phyloP scores from a whole-genome alignment of 1,140 invertebrate genomes.

The silkworm (Bombyx mori) region DNA sequence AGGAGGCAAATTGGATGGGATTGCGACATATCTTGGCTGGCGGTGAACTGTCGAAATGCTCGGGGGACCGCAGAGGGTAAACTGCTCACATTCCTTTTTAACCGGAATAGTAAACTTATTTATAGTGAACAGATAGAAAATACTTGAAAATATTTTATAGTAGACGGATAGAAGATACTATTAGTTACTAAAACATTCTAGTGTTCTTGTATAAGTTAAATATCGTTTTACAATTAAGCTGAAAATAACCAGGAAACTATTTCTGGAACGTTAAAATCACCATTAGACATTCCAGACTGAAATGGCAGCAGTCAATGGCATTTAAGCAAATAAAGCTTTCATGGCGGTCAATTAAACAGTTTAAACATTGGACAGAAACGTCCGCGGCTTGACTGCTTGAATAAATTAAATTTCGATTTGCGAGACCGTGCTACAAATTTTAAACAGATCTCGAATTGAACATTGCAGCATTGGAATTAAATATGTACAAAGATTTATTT shows the following conservation, averaged over 20 bases:
- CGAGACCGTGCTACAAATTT: too few species aligned
- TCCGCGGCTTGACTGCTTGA: conserved; percentile 8
- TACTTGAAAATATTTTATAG: background rate
- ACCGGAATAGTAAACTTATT: conserved; percentile 29
- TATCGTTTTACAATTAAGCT: too few species aligned
- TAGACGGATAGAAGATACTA: too few species aligned
- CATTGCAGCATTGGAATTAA: too few species aligned
- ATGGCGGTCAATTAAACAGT: conserved; percentile 13
- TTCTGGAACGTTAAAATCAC: conserved; percentile 3
- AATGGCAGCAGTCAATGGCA: conserved; percentile 2
- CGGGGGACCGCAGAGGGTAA: conserved; percentile 37
- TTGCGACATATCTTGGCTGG: conserved; percentile 62
- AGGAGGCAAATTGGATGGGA: conserved; percentile 64
- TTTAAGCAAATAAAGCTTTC: conserved; percentile 10
- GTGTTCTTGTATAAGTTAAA: too few species aligned
- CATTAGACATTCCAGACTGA: conserved; percentile 10
- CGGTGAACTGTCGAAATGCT: conserved; percentile 46
- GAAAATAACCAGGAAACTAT: too few species aligned
- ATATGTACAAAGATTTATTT: too few species aligned
- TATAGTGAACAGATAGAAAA: background rate
- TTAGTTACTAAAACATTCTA: too few species aligned
- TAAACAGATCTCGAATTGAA: too few species aligned
- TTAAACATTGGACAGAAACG: conserved; percentile 10
- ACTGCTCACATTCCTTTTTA: conserved; percentile 44
- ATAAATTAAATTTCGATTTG: conserved; percentile 11